Evolutionary conservation across 2,888 invertebrate species (phyloP).

Genomic region (Pterobdella sp.): DNA sequence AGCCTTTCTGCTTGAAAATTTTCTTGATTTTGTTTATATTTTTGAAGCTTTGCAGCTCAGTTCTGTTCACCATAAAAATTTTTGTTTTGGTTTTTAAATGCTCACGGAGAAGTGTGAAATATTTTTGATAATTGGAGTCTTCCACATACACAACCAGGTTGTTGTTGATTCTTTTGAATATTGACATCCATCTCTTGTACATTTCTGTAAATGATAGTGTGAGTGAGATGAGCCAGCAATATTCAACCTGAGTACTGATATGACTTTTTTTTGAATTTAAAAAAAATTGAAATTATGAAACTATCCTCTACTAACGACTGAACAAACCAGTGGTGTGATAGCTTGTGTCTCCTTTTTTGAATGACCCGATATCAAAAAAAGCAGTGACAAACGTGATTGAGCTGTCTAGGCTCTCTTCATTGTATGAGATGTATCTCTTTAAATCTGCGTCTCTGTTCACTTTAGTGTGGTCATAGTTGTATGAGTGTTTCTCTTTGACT

Average conservation of each 20-base stretch:
- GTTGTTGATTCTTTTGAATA: constrained; percentile 41
- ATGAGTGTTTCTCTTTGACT: too few species aligned
- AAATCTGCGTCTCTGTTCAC: background rate
- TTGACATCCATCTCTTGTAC: constrained; percentile 43
- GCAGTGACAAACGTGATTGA: constrained; percentile 36
- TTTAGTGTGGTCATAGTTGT: background rate
- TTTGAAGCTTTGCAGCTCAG: constrained; percentile 41
- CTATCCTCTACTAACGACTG: background rate
- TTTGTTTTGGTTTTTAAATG: constrained; percentile 37
- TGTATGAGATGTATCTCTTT: background rate
- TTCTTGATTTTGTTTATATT: constrained; percentile 38
- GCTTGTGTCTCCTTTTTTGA: constrained; percentile 33
- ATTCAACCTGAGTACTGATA: background rate
- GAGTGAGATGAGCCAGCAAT: too few species aligned
- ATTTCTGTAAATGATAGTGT: constrained; percentile 34
- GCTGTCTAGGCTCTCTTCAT: background rate
- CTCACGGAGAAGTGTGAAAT: constrained; percentile 37
- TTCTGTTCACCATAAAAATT: constrained; percentile 36
- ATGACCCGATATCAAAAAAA: constrained; percentile 35
- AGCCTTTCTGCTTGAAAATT: constrained; percentile 40
- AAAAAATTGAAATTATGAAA: constrained; percentile 8
- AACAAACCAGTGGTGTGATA: constrained; percentile 12
- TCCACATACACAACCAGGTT: constrained; percentile 43
- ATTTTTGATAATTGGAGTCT: constrained; percentile 35
- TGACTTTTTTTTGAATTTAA: constrained; percentile 1